Evolutionary conservation across 1,140 invertebrate species (phyloP), one percentile per base, ranked within the genome.

Genomic region (Diprion similis): DNA sequence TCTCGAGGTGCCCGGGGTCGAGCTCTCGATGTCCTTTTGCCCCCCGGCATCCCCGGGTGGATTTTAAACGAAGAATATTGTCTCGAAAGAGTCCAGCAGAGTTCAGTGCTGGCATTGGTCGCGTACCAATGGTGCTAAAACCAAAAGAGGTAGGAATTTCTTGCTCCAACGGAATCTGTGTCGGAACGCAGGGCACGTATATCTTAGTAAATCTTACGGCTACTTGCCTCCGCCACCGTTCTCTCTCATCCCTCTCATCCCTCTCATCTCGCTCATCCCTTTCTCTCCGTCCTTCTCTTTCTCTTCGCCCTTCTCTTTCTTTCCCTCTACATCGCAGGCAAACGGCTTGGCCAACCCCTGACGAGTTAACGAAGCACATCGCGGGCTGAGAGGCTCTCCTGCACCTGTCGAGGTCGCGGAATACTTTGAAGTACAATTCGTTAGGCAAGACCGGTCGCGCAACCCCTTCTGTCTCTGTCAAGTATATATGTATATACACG

Each of bases 161-260:
- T 59, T 59, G 51, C 51, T 59, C 51, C 51, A n/a, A 11, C 2
- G n/a, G 51, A 59, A 59, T 59, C 51, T 59, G 11, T 59, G 51
- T 59, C n/a, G 51, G 51, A 59, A 59, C 51, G 51, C 51, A 13
- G 11, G n/a, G 51, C 51, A 59, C 51, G 51, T 59, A 59, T 59
- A 59, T n/a, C 51, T 59, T n/a, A 59, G 51, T 59, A 59, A 59
- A 59, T 59, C 51, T 59, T 59, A 59, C 51, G 51, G 51, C 51
- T 59, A 59, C 51, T 59, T 8, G n/a, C 51, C 51, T 59, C 51
- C 51, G n/a, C 24, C 24, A 37, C 51, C 11, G 51, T n/a, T 59
- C 51, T 59, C 51, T 59, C n/a, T 59, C 51, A 37, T 59, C 51
- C 24, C 24, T 37, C 24, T 37, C 24, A 37, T 37, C 24, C 24